phyloP scores from a whole-genome alignment of 37 sponge, comb jelly and placozoan species.

The Crambe crambe region DNA sequence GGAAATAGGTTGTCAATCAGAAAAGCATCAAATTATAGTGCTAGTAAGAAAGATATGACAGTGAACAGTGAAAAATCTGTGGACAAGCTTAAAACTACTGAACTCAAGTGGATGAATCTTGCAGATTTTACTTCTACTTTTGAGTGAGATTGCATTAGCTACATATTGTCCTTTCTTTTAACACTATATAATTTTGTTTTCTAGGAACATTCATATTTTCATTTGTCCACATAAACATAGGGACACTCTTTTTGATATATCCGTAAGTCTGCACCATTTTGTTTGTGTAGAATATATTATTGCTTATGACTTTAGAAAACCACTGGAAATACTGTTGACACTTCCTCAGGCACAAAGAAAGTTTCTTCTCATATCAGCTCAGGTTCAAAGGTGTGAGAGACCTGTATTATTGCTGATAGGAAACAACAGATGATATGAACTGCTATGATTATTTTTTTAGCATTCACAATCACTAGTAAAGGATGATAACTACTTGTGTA shows the following conservation, averaged over 20 bases:
- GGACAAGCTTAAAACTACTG: not conserved
- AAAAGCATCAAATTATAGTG: not conserved
- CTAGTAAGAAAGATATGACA: not conserved
- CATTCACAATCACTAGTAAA: too few species aligned
- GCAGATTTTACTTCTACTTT: constrained; percentile 27
- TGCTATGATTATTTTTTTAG: too few species aligned
- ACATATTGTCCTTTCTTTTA: not conserved
- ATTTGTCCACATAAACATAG: constrained; percentile 8
- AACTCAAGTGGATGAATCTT: constrained; percentile 40
- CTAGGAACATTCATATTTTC: constrained; percentile 34
- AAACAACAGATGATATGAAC: too few species aligned
- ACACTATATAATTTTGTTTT: not conserved
- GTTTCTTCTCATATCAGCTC: not conserved
- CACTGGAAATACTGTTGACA: not conserved
- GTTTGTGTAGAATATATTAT: not conserved
- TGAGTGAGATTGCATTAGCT: constrained; percentile 5
- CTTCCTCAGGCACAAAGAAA: constrained; percentile 13
- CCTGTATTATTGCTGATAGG: not conserved
- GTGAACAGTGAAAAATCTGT: not conserved
- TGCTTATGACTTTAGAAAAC: not conserved
- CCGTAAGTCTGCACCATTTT: constrained; percentile 6
- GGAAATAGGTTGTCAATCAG: not conserved
- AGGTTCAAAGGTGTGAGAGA: constrained; percentile 6
- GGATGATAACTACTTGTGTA: not conserved
- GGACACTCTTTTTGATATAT: constrained; percentile 12